Base-by-base conservation (phyloP, 1,140 invertebrate genomes). In the Brevipalpus yothersi region DNA sequence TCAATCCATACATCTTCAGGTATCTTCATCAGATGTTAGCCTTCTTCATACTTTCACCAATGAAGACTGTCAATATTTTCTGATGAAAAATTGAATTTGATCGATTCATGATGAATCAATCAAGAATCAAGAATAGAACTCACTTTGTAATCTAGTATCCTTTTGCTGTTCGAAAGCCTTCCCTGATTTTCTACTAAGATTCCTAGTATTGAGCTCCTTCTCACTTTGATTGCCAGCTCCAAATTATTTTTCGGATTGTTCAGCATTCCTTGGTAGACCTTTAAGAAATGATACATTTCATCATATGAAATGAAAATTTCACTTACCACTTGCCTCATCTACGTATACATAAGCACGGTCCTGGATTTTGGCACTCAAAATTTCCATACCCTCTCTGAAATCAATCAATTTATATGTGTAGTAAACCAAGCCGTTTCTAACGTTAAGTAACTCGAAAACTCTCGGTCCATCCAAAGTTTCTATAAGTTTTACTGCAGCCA, bases 301-400 rank as follows among this genome's bases (percentile, higher is more conserved):
- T 40, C 17, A 13, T 40, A 45, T 31, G 12, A 17, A 57, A 56
- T 72, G 67, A 7, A 77, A 66, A 59, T 66, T 56, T 47, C 1
- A 39, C 15, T 40, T 13, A 21, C 15, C 53, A 58, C 17, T 54
- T 65, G 74, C 80, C 58, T 76, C 68, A 68, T 88, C 78, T 0
- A 87, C 70, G 67, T 79, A 84, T 45, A 89, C 77, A 53, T 82
- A 76, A 2, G 79, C 83, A 62, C 83, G 75, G 70, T 91, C 86
- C 23, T 76, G 73, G 1, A 83, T 71, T 21, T 76, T 73, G 1
- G 66, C 65, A 49, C 71, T 66, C 0, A 87, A 67, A 41, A 76
- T 31, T 1, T 75, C 69, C 15, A 78, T 75, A 66, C 79, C 75
- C 8, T 72, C 68, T 3, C 66, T 63, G 13, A 66, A 63, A 4